Evolutionary conservation across 2,888 invertebrate species (phyloP).

Genomic region (Metallyticus violacea): DNA sequence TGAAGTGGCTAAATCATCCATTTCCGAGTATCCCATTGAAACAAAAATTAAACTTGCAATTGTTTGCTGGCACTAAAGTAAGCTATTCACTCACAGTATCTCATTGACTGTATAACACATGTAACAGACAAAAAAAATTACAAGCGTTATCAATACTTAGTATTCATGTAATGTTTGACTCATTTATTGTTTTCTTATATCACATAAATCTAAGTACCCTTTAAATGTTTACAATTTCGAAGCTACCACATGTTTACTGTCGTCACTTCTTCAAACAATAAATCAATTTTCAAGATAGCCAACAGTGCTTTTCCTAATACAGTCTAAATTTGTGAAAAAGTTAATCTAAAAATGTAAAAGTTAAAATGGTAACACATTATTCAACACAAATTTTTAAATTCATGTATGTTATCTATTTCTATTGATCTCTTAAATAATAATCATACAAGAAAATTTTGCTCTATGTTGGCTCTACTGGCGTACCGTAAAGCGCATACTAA

Average conservation of each 20-base stretch:
- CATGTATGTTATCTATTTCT: too few relatives aligned
- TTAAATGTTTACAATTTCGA: not conserved
- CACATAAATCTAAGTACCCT: too few relatives aligned
- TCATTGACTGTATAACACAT: not conserved
- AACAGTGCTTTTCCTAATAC: not conserved
- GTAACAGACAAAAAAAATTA: not conserved
- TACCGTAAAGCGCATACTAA: not conserved
- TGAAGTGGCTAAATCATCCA: slow-evolving; percentile 19
- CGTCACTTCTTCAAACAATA: not conserved
- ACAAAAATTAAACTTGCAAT: not conserved
- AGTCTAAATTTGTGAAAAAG: too few relatives aligned
- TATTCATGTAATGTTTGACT: not conserved
- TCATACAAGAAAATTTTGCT: too few relatives aligned
- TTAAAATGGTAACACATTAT: too few relatives aligned
- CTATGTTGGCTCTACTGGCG: not conserved
- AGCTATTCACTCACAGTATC: too few relatives aligned
- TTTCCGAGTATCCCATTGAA: not conserved
- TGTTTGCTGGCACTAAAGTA: too few relatives aligned
- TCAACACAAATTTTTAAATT: too few relatives aligned
- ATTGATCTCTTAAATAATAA: too few relatives aligned
- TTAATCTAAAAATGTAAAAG: too few relatives aligned
- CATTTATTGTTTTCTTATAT: too few relatives aligned
- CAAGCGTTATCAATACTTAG: not conserved
- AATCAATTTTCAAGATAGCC: not conserved
- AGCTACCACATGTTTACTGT: not conserved